Evolutionary conservation across 2,797 vertebrate species (phyloP).

Genomic region (Propithecus deckenii): DNA sequence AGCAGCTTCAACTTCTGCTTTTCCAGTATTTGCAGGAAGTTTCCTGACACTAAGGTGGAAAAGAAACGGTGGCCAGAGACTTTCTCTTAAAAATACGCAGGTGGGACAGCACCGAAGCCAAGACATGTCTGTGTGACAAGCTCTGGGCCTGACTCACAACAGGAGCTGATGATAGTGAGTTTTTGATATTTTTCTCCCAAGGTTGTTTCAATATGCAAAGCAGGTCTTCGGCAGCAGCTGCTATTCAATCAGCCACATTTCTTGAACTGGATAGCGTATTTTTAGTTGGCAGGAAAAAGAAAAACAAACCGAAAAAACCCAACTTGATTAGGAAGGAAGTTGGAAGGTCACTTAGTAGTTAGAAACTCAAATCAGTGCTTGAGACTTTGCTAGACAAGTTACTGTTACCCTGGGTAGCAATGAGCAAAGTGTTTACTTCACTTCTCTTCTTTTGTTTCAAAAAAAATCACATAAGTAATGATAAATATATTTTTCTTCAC

Average conservation of each 20-base stretch:
- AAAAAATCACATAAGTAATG: background rate
- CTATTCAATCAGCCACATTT: background rate
- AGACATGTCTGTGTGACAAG: background rate
- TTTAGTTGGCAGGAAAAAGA: slow-evolving; percentile 29
- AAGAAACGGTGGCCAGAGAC: background rate
- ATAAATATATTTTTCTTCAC: background rate
- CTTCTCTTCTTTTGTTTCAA: background rate
- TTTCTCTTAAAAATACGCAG: background rate
- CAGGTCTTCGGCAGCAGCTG: background rate
- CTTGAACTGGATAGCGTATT: slow-evolving; percentile 28
- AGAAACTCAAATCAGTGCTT: slow-evolving; percentile 12
- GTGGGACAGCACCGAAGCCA: background rate
- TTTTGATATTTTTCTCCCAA: background rate
- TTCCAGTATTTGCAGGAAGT: background rate
- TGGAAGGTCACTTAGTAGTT: slow-evolving; percentile 1
- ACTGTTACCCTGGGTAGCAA: background rate
- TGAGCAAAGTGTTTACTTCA: background rate
- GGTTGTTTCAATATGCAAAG: slow-evolving; percentile 31
- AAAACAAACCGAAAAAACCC: background rate
- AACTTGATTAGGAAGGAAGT: slow-evolving; percentile 25
- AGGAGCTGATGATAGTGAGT: background rate
- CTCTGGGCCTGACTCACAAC: background rate
- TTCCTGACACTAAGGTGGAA: background rate
- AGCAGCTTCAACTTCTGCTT: background rate
- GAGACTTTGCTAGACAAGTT: background rate